Base-by-base conservation (phyloP, 2,113 vertebrate species). In the Vireo altiloquus region DNA sequence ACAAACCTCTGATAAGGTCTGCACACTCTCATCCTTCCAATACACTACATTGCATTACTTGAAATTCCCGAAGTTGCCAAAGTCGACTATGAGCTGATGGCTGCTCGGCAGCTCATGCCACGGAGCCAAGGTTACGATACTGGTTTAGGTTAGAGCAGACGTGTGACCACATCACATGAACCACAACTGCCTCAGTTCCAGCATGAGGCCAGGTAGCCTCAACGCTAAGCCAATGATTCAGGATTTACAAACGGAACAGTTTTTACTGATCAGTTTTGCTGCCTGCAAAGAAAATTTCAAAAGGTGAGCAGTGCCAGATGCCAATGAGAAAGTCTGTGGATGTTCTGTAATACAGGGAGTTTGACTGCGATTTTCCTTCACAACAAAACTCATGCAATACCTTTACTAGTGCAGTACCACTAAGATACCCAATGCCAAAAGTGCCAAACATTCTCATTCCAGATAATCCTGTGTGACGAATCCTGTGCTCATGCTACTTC, bases 91-190 rank as follows among this genome's bases (percentile, higher is more conserved):
- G n/a, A 82, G 46, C 46, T 2, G n/a, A 42, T 33, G 65, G 78
- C 23, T 2, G 7, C 59, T 52, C 2, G 2, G 23, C 10, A 71
- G 61, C 56, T 68, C 64, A 10, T 8, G 59, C 27, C 78, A 90
- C 63, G 25, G 21, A 74, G 37, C 70, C 52, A n/a, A 78, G 61
- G 84, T 69, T 86, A 61, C 7, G 57, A 56, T 1, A 49, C 69
- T 47, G 53, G 30, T 83, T 91, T 52, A 60, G 68, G 53, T 83
- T 60, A 17, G 70, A 68, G 76, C 30, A 81, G 70, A 89, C 80
- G 54, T 95, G 93, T 95, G 91, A 95, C 93, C 93, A 90, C 90
- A 92, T 93, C 88, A 92, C 94, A 92, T 87, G 94, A 72, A 89
- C 63, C 84, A 74, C 71, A 42, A 71, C 53, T 50, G 88, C 79